Conservation (phyloP, 1,140 invertebrate genomes). For the Leptonema lineaticorne region DNA sequence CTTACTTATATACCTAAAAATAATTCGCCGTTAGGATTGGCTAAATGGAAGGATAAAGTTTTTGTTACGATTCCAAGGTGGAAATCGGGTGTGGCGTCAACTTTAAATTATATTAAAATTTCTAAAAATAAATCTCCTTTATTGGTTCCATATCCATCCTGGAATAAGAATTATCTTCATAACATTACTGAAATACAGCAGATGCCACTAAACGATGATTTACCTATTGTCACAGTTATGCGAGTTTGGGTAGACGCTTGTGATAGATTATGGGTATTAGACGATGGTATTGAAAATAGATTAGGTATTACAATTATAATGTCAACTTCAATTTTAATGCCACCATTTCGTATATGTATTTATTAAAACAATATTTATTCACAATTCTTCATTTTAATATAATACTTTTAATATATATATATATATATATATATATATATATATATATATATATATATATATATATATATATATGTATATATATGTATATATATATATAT, state of each 20-base stretch:
- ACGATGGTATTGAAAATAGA: constrained; percentile 63
- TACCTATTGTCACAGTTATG: constrained; percentile 47
- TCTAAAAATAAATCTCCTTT: constrained; percentile 56
- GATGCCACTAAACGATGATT: not conserved
- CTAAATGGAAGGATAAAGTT: constrained; percentile 72
- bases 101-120: constrained; percentile 68
- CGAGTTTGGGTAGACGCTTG: constrained; percentile 63
- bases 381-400: not conserved
- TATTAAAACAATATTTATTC: too few species aligned
- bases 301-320: constrained; percentile 51
- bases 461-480: too few species aligned
- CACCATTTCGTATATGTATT: too few species aligned
- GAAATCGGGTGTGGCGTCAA: constrained; percentile 71
- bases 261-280: constrained; percentile 65
- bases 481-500: too few species aligned
- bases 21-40: constrained; percentile 74
- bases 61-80: constrained; percentile 77
- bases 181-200: constrained; percentile 44
- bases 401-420: too few species aligned
- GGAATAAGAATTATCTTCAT: constrained; percentile 63
- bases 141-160: constrained; percentile 68
- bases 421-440: too few species aligned
- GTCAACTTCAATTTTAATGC: too few species aligned
- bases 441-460: too few species aligned
- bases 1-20: constrained; percentile 67